A percentile compares a stretch with the other conserved stretches of the same genome.
These are phyloP conservation scores for Onychorhynchus coronatus DNA, from an alignment of 2,113 vertebrate species.

Conservation along the genomic window DNA sequence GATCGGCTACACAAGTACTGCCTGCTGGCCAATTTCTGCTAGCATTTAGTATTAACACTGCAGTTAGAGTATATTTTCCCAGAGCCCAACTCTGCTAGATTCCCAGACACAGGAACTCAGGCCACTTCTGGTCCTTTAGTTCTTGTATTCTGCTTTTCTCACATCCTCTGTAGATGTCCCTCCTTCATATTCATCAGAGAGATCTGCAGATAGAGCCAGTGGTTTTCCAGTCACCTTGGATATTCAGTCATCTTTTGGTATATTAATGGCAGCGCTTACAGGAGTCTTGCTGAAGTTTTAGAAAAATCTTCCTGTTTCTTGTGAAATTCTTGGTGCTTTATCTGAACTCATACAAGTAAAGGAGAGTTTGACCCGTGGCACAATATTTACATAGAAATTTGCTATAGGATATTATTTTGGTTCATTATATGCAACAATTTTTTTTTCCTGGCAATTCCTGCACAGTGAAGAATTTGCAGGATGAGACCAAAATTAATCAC, in stretches of 20 bases:
- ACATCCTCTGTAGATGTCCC: accelerated
- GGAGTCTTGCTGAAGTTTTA: neutral
- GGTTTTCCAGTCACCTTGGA: neutral
- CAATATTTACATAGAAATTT: neutral
- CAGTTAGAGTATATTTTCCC: neutral
- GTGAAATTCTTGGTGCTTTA: neutral
- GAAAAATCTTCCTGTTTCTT: neutral
- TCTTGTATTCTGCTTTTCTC: neutral
- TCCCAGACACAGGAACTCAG: neutral
- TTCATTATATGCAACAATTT: neutral
- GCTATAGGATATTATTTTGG: neutral
- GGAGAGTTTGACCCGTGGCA: neutral
- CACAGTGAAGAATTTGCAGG: neutral
- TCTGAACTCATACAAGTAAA: neutral
- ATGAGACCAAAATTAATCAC: neutral
- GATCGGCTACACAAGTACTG: neutral
- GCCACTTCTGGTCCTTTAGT: neutral
- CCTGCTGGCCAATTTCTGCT: neutral
- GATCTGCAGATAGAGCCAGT: neutral
- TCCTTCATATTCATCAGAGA: neutral
- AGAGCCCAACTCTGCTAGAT: neutral
- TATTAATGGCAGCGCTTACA: neutral
- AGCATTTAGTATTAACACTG: neutral
- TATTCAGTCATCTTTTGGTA: neutral
- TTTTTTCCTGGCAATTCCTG: neutral